phyloP scores from a whole-genome alignment of 2,888 invertebrate species.

The Euspilapteryx auroguttella region DNA sequence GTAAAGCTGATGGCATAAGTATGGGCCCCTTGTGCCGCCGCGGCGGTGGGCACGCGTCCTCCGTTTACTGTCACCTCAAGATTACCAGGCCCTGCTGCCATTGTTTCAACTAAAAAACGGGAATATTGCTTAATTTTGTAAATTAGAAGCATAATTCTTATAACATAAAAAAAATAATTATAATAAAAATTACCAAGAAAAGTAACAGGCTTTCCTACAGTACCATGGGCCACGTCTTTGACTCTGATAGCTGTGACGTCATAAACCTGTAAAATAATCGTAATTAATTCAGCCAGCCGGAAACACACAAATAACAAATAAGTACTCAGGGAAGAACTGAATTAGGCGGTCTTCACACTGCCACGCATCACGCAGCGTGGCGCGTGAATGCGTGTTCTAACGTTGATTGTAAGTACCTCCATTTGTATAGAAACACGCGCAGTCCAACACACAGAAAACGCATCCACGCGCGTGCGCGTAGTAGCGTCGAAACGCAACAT shows the following conservation, averaged over 20 bases:
- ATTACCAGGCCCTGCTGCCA: conserved; percentile 97
- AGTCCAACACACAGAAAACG: no score
- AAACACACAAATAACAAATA: conserved; percentile 2
- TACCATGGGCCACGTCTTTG: conserved; percentile 85
- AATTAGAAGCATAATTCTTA: no score
- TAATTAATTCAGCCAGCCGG: background rate
- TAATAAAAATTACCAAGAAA: conserved; percentile 69
- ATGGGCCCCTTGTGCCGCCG: conserved; percentile 94
- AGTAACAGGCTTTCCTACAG: conserved; percentile 88
- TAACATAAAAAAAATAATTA: no score
- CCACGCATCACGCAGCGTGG: no score
- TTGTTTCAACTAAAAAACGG: conserved; percentile 99
- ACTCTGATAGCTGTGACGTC: conserved; percentile 94
- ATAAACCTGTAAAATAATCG: conserved; percentile 65
- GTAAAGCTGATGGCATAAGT: conserved; percentile 97
- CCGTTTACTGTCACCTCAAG: conserved; percentile 98
- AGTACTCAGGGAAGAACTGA: background rate
- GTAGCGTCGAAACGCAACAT: no score
- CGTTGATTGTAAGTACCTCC: no score
- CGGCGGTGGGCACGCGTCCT: conserved; percentile 94
- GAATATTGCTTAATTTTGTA: no score
- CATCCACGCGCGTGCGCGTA: no score
- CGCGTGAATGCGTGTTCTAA: no score
- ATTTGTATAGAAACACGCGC: no score
- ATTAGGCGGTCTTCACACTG: no score